Percentiles rank a stretch among this genome's conserved stretches.
Evolutionary conservation across 2,888 invertebrate genomes (phyloP).

Genomic region (Lasioglossum villosulum): DNA sequence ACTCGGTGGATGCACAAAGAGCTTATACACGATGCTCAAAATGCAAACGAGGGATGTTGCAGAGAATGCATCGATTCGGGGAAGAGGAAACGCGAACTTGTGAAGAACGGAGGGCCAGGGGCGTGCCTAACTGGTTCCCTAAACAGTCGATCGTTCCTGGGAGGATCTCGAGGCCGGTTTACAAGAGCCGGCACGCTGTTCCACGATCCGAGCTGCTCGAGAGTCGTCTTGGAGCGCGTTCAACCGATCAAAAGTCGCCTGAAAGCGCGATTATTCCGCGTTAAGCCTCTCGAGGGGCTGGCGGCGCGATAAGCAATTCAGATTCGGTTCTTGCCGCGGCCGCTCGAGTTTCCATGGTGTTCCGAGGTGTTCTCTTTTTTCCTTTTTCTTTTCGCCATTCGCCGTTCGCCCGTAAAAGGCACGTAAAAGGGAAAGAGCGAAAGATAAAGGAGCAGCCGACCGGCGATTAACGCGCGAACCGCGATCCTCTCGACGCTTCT

Average conservation of each 20-base stretch:
- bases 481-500: neutral
- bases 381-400: neutral
- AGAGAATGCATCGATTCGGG: neutral
- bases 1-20: neutral
- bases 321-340: conserved; percentile 21
- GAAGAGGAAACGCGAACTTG: neutral
- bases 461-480: conserved; percentile 58
- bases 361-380: conserved; percentile 12
- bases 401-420: neutral
- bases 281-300: conserved; percentile 14
- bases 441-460: conserved; percentile 58
- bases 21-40: neutral
- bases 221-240: conserved; percentile 4
- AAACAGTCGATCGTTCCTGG: conserved; percentile 1
- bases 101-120: neutral
- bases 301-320: conserved; percentile 41
- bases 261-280: conserved; percentile 34
- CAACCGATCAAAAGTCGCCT: conserved; percentile 16
- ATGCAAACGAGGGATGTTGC: neutral
- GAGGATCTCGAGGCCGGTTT: neutral
- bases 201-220: neutral
- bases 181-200: conserved; percentile 14
- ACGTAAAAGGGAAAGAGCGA: neutral
- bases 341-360: conserved; percentile 8
- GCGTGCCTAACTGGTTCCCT: neutral